phyloP scores from a whole-genome alignment of 2,888 invertebrate genomes.

The Pseudoips prasinana region DNA sequence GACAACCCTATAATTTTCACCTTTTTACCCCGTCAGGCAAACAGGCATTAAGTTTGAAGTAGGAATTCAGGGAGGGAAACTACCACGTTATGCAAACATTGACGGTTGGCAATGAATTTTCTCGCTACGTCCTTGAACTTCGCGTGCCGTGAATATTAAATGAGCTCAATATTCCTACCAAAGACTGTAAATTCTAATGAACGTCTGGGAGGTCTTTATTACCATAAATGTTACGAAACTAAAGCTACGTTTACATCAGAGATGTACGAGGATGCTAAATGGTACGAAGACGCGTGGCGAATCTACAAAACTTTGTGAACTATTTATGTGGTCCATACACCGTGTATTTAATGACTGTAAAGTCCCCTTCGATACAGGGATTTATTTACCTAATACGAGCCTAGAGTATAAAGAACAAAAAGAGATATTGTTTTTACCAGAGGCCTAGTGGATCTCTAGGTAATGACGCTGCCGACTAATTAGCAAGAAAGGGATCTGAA shows the following conservation, averaged over 20 bases:
- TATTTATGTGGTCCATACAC: too few species aligned
- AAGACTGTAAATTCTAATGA: slow-evolving; percentile 36
- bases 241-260: slow-evolving; percentile 25
- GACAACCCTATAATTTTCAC: too few species aligned
- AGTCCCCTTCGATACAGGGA: too few species aligned
- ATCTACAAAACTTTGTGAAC: too few species aligned
- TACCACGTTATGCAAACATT: slow-evolving; percentile 16
- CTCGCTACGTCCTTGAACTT: slow-evolving; percentile 35
- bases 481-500: too few species aligned
- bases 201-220: slow-evolving; percentile 35
- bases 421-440: too few species aligned
- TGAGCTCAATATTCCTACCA: slow-evolving; percentile 23
- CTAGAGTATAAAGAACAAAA: too few species aligned
- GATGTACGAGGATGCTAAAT: slow-evolving; percentile 17
- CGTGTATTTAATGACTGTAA: too few species aligned
- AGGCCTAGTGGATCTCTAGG: too few species aligned
- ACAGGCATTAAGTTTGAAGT: background rate
- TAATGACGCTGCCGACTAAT: too few species aligned
- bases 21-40: background rate
- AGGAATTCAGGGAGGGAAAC: slow-evolving; percentile 11
- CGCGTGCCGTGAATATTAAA: slow-evolving; percentile 32
- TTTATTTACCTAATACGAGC: too few species aligned
- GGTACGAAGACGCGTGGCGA: too few species aligned
- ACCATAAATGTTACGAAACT: slow-evolving; percentile 29
- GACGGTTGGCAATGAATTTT: slow-evolving; percentile 33